Base-by-base conservation (phyloP, 2,113 vertebrate species). In the Orientallactaga bullata region DNA sequence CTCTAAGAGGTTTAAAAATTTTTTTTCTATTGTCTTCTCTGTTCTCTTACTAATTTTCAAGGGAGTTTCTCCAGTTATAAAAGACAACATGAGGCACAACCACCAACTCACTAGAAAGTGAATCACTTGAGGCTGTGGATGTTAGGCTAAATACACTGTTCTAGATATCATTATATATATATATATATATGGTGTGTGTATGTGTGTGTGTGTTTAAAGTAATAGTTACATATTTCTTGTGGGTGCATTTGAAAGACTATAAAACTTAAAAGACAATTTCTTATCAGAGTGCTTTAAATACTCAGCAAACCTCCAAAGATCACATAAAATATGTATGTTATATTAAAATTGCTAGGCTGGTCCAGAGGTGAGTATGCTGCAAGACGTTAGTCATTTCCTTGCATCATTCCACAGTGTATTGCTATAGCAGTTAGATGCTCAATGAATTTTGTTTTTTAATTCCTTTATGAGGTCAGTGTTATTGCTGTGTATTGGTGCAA, bases 191-290 rank as follows among this genome's bases (percentile, higher is more conserved):
- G n/a, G n/a, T n/a, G n/a, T n/a, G n/a, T n/a, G n/a, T n/a, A n/a
- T n/a, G n/a, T n/a, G n/a, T n/a, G n/a, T n/a, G n/a, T 81, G 58
- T 69, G 82, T 90, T 90, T 72, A 84, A 92, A 92, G 90, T 88
- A 76, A 90, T 37, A 72, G 7, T 85, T 88, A 39, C 63, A 73
- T 16, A 37, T 21, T 81, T 85, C 84, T 35, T 88, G 24, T 88
- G 51, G 60, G 72, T 77, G 20, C 93, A 69, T 42, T 95, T 73
- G 80, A 66, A 90, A 85, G 88, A 42, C 47, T 24, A 21, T 85
- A 93, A 81, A 65, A 89, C 47, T 35, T 77, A 91, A 92, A 35
- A 42, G 15, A 61, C 68, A 66, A 55, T 73, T 91, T 94, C 76
- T 91, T 82, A 73, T 13, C 72, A 30, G 30, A 65, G 30, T 77